phyloP scores from a whole-genome alignment of 1,140 invertebrate species.

The Microplitis mediator region DNA sequence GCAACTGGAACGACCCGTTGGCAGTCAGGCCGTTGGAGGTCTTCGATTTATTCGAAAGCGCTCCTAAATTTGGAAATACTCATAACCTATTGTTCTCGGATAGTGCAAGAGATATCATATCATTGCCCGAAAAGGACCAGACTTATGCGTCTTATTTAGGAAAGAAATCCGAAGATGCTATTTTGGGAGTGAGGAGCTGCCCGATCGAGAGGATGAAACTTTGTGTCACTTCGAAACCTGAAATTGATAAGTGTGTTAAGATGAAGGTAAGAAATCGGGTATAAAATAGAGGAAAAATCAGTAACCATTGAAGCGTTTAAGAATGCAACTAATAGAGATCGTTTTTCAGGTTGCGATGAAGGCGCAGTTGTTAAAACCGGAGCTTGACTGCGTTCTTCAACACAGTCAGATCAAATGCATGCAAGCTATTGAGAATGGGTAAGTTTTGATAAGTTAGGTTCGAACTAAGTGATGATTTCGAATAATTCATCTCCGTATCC shows the following conservation, averaged over 20 bases:
- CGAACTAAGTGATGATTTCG: neutral
- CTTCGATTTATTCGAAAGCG: conserved; percentile 76
- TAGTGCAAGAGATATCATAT: conserved; percentile 67
- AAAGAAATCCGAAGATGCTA: conserved; percentile 66
- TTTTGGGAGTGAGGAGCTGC: conserved; percentile 78
- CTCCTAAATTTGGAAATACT: conserved; percentile 68
- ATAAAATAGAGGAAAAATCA: neutral
- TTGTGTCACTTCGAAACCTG: conserved; percentile 89
- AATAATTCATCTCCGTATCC: too few species aligned
- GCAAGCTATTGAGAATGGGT: conserved; percentile 76
- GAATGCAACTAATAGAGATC: neutral
- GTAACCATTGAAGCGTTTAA: neutral
- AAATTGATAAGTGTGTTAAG: conserved; percentile 90
- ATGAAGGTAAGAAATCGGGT: conserved; percentile 75
- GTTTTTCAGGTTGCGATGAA: conserved; percentile 77
- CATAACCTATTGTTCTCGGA: conserved; percentile 78
- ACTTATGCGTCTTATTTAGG: conserved; percentile 69
- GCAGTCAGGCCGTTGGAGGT: conserved; percentile 59
- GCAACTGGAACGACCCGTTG: neutral
- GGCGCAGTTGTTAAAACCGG: conserved; percentile 86
- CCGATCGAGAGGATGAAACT: conserved; percentile 79
- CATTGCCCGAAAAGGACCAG: conserved; percentile 68
- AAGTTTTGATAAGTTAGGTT: conserved; percentile 39
- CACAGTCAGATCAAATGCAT: conserved; percentile 90
- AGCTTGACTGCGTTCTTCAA: conserved; percentile 84